Evolutionary conservation across 2,113 vertebrate species (phyloP), one percentile per base, ranked within the genome.

Genomic region (Dicentrarchus labrax): DNA sequence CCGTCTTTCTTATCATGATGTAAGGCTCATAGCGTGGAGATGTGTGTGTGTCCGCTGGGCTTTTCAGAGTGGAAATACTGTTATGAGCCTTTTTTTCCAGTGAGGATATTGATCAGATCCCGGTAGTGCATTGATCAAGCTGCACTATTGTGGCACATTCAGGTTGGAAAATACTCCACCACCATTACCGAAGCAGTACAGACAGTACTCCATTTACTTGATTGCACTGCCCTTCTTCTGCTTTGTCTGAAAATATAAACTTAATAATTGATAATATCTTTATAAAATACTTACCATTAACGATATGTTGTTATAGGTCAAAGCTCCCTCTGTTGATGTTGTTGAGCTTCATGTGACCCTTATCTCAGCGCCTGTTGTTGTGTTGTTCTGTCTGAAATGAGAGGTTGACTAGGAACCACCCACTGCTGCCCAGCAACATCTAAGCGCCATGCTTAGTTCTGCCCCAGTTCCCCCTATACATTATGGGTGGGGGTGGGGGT

Each of bases 381-480:
- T 60, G 19, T 13, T 43, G 9, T 6, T 6, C n/a, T 70, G 41
- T 22, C 66, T 39, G 59, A 22, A 73, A 39, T 30, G 21, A 67
- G 17, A 24, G 22, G 43, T 5, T 51, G 22, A 50, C 38, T 65
- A 41, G 53, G 45, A 43, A 74, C 50, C 62, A 77, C 48, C 60
- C 47, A 64, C 66, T 61, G 66, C 84, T 61, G 65, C 78, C 36
- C 76, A 54, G 72, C 80, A 67, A 61, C 80, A 78, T 78, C 74
- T 87, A 16, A 78, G 71, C 60, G 73, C 57, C 57, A 48, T 13
- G 45, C 43, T 78, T 65, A 74, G 65, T 82, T 86, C 73, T 86
- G 83, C 83, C 60, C 86, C 83, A 88, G 64, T 88, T 88, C 64
- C n/a, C 74, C 67, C 19, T 50, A 39, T 50, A 30, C 30, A 53